Conservation (phyloP, 2,888 invertebrate genomes). For the Eumacrocentrus americanus region DNA sequence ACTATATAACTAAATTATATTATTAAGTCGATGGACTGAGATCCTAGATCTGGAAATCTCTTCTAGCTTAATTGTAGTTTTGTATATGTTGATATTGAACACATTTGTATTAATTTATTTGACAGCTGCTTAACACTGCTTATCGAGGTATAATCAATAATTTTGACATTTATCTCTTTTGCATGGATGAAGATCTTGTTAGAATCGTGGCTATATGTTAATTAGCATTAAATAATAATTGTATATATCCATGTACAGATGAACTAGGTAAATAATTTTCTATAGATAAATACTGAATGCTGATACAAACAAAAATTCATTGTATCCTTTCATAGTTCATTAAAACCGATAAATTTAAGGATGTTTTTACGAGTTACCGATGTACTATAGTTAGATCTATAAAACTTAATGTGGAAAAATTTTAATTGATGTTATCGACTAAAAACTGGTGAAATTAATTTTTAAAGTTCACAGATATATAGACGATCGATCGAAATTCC, state of each 20-base stretch:
- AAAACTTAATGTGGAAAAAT: too few species aligned
- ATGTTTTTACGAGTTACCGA: too few species aligned
- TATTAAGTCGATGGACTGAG: slow-evolving; percentile 1
- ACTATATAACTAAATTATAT: slow-evolving; percentile 5
- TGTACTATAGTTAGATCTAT: not conserved
- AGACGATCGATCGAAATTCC: too few species aligned
- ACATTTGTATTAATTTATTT: slow-evolving; percentile 19
- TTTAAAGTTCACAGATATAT: too few species aligned
- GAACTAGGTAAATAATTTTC: slow-evolving; percentile 13
- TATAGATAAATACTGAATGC: slow-evolving; percentile 15
- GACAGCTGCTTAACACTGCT: not conserved
- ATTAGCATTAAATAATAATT: slow-evolving; percentile 14
- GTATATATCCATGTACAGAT: slow-evolving; percentile 30
- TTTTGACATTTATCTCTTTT: not conserved
- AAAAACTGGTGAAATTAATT: too few species aligned
- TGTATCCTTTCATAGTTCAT: not conserved
- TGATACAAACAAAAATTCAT: not conserved
- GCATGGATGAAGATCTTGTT: not conserved
- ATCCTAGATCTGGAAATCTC: not conserved
- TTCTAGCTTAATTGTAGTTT: not conserved
- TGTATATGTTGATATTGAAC: not conserved
- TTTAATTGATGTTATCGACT: too few species aligned
- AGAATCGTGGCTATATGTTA: not conserved
- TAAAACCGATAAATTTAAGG: not conserved
- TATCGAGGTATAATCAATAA: not conserved